These are phyloP conservation scores for Trachemys scripta DNA, from an alignment of 2,113 vertebrate genomes.

Conservation along the genomic window DNA sequence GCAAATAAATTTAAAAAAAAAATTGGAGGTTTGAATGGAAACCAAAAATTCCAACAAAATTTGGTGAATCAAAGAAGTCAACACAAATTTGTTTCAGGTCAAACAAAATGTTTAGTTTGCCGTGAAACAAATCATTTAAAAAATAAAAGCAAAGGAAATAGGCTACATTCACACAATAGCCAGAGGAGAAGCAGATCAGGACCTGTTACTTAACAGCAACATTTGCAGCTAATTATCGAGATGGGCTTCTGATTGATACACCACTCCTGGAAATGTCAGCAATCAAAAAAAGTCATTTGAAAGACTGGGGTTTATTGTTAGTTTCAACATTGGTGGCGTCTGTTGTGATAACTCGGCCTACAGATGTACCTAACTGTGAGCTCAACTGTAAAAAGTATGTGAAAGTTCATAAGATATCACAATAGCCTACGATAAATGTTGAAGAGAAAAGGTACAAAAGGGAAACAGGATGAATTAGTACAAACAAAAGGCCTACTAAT, in stretches of 20 bases:
- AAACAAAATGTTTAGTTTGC: not conserved
- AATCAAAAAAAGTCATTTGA: not conserved
- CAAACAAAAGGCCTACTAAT: not conserved
- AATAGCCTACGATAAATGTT: not conserved
- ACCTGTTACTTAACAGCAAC: not conserved
- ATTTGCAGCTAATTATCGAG: not conserved
- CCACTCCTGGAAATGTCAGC: not conserved
- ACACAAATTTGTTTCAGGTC: not conserved
- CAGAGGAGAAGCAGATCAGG: not conserved
- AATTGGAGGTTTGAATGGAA: not conserved
- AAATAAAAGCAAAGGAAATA: not conserved
- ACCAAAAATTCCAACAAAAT: not conserved
- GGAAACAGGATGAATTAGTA: not conserved
- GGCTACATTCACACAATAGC: not conserved
- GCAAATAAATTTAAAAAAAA: not conserved
- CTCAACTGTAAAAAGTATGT: not conserved
- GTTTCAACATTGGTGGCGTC: not conserved
- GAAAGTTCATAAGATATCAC: not conserved
- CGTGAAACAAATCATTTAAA: not conserved
- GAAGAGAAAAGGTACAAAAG: not conserved
- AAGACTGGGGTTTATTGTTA: not conserved
- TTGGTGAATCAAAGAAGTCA: not conserved
- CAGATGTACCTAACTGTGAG: not conserved
- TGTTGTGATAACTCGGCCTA: not conserved
- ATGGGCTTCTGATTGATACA: not conserved